Evolutionary conservation across 2,113 vertebrate species (phyloP).

Genomic region (Xiphophorus maculatus): DNA sequence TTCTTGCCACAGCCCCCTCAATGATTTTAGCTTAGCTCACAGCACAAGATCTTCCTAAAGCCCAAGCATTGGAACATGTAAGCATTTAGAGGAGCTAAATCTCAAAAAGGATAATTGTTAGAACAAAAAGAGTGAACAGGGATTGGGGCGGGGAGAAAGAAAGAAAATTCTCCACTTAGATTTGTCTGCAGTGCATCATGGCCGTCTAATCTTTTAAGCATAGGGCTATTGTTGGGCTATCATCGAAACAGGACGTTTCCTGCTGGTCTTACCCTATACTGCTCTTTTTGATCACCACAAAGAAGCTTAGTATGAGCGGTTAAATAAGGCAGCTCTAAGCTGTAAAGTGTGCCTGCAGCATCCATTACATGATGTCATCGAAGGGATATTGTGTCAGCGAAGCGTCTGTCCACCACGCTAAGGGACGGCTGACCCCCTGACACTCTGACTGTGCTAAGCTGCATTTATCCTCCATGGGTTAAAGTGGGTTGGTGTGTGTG

Average conservation of each 20-base stretch:
- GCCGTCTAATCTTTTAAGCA: conserved; percentile 65
- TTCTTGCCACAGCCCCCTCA: conserved; percentile 52
- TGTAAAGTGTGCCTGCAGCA: conserved; percentile 59
- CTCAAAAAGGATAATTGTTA: conserved; percentile 56
- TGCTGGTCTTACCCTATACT: conserved; percentile 13
- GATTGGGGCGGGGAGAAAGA: neutral
- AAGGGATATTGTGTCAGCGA: conserved; percentile 48
- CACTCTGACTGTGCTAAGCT: conserved; percentile 54
- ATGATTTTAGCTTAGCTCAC: conserved; percentile 45
- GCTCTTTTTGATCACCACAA: conserved; percentile 52
- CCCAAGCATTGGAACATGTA: conserved; percentile 33
- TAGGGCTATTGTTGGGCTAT: conserved; percentile 58
- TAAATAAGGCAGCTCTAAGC: conserved; percentile 64
- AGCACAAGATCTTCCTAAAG: conserved; percentile 16
- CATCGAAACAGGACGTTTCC: conserved; percentile 45
- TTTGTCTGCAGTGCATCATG: conserved; percentile 50
- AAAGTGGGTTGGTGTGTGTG: neutral
- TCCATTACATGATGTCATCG: conserved; percentile 52
- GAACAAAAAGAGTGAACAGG: conserved; percentile 34
- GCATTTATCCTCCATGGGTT: conserved; percentile 37
- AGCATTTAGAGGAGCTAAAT: conserved; percentile 35
- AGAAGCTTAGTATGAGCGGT: conserved; percentile 69
- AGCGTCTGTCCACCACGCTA: conserved; percentile 25
- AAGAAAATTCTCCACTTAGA: conserved; percentile 59
- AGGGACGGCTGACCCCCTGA: conserved; percentile 62